phyloP scores from a whole-genome alignment of 2,888 invertebrate genomes.

The Synanthedon myopaeformis region DNA sequence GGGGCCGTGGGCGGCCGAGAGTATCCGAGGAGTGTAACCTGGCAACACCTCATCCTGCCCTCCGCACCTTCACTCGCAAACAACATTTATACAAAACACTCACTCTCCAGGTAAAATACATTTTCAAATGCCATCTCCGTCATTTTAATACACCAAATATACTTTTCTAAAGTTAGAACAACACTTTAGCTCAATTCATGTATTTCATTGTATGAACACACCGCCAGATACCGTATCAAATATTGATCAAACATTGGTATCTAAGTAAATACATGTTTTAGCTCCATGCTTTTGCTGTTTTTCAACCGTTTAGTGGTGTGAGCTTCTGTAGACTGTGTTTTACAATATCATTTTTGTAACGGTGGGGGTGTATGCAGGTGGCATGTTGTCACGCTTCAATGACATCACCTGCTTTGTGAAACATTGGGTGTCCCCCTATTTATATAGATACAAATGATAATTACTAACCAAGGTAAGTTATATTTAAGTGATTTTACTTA shows the following conservation, averaged over 20 bases:
- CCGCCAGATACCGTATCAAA: conserved; percentile 31
- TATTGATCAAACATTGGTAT: conserved; percentile 64
- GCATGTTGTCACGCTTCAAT: conserved; percentile 35
- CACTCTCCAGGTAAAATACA: conserved; percentile 67
- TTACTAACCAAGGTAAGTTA: too few relatives aligned
- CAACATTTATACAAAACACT: conserved; percentile 40
- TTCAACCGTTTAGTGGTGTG: conserved; percentile 17
- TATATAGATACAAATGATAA: too few relatives aligned
- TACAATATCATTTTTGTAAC: conserved; percentile 23
- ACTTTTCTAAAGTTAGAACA: conserved; percentile 17
- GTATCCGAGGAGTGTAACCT: conserved; percentile 52
- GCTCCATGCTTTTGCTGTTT: conserved; percentile 16
- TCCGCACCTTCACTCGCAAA: conserved; percentile 35
- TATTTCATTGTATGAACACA: conserved; percentile 41
- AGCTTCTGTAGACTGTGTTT: conserved; percentile 23
- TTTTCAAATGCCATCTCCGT: conserved; percentile 65
- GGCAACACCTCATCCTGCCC: conserved; percentile 61
- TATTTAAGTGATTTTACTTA: too few relatives aligned
- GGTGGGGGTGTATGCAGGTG: conserved; percentile 54
- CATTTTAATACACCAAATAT: conserved; percentile 35
- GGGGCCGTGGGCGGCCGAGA: conserved; percentile 23
- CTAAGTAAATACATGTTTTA: conserved; percentile 36
- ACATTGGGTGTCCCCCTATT: conserved; percentile 26
- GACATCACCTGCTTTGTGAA: conserved; percentile 52
- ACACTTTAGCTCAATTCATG: conserved; percentile 26